These are phyloP conservation scores for Condylura cristata DNA, from an alignment of 2,113 vertebrate genomes.

Conservation along the genomic window DNA sequence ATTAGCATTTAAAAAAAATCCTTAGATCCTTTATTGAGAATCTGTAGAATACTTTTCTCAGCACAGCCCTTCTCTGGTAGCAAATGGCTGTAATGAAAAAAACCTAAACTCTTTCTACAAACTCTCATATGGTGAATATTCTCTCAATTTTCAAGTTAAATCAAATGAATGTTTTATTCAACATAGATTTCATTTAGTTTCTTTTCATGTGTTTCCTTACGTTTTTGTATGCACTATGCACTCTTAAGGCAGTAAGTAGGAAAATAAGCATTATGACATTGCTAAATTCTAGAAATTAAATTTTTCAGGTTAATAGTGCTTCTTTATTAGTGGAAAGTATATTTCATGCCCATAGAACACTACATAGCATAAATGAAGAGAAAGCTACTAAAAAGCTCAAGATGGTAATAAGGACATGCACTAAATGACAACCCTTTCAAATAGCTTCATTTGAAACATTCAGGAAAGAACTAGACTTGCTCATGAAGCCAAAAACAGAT, in stretches of 20 bases:
- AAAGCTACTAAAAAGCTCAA: slow-evolving; percentile 88
- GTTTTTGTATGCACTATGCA: slow-evolving; percentile 77
- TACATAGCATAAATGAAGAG: slow-evolving; percentile 87
- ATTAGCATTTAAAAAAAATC: neutral
- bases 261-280: slow-evolving; percentile 73
- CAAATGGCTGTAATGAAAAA: neutral
- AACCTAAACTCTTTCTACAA: neutral
- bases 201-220: slow-evolving; percentile 48
- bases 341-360: slow-evolving; percentile 86
- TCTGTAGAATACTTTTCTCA: neutral
- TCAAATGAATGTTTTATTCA: slow-evolving; percentile 34
- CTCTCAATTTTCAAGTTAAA: slow-evolving; percentile 1
- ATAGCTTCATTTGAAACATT: slow-evolving; percentile 87
- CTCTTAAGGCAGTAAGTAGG: slow-evolving; percentile 80
- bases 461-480: slow-evolving; percentile 83
- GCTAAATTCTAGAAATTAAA: slow-evolving; percentile 76
- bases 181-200: slow-evolving; percentile 69
- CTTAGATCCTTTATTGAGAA: neutral
- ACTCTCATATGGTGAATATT: neutral
- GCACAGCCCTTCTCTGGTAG: neutral
- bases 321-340: slow-evolving; percentile 84
- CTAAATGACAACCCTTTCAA: slow-evolving; percentile 82
- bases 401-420: slow-evolving; percentile 87
- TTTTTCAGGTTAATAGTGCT: slow-evolving; percentile 79
- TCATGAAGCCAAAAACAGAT: slow-evolving; percentile 84